Base-by-base conservation (phyloP, 2,888 invertebrate species). In the Brachyptera putata region DNA sequence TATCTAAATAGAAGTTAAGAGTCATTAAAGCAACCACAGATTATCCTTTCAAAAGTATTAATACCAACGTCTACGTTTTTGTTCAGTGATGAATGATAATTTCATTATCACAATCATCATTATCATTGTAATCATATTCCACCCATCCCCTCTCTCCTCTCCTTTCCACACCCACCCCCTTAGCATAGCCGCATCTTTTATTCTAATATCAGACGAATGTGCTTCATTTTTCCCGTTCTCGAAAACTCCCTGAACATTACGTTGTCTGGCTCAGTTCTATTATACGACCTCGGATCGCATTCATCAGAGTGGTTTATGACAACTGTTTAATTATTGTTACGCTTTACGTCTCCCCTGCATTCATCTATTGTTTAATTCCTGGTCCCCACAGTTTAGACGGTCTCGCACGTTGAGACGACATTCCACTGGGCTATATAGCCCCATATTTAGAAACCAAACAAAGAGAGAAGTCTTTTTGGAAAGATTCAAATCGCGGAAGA, bases 291-390 rank as follows among this genome's bases (percentile, higher is more conserved):
- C n/a, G n/a, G n/a, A n/a, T 59, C 34, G 41, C 43, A 41, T 59
- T 43, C 43, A 59, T 55, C 41, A 59, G 59, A 11, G 14, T 9
- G 41, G 55, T 41, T 41, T 55, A 41, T 55, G 59, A 59, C 55
- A 59, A 55, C 22, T 46, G 43, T 43, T 59, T 59, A 59, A 59
- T 59, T 59, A 59, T 59, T 43, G 55, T 43, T 25, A 55, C 55
- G 50, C 36, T n/a, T n/a, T n/a, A n/a, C n/a, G n/a, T n/a, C n/a
- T 41, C n/a, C 3, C 37, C 2, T 41, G 41, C 18, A 41, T 41
- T 41, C 41, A 18, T 7, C 41, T 18, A 41, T 41, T 41, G 18
- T 21, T 41, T 21, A 16, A 41, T 41, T 21, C 21, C 21, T 41
- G 16, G 41, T 41, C 41, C 21, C 7, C 41, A 18, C 41, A 9